Percentiles rank a stretch among this genome's conserved stretches.
phyloP scores from a whole-genome alignment of 2,888 invertebrate species.

The Cryptocephalus primarius region DNA sequence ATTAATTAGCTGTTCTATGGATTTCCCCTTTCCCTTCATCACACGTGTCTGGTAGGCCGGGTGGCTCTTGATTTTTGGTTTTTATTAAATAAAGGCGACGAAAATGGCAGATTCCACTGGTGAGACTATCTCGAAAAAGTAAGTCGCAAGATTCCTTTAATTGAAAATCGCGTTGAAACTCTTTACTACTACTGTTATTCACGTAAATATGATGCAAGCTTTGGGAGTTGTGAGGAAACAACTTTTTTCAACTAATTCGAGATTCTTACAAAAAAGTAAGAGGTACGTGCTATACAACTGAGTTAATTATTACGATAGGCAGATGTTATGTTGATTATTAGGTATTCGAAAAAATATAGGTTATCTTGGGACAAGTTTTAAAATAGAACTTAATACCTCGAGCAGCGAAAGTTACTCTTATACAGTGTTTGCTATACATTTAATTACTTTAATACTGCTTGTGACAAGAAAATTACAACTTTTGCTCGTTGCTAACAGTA shows the following conservation, averaged over 20 bases:
- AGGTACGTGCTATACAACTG: slow-evolving; percentile 18
- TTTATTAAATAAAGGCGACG: background rate
- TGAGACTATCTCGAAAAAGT: slow-evolving; percentile 29
- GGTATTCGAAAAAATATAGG: too few relatives aligned
- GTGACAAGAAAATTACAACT: background rate
- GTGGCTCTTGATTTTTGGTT: background rate
- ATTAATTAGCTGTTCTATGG: too few relatives aligned
- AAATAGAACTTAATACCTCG: too few relatives aligned
- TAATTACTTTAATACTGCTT: too few relatives aligned
- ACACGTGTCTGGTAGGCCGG: slow-evolving; percentile 2
- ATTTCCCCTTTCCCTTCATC: too few relatives aligned
- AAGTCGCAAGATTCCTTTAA: slow-evolving; percentile 15
- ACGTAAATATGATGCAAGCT: slow-evolving; percentile 20
- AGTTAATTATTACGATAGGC: too few relatives aligned
- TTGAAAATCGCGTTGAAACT: too few relatives aligned
- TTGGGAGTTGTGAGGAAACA: slow-evolving; percentile 11
- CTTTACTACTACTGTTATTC: too few relatives aligned
- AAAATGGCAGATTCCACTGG: slow-evolving; percentile 22
- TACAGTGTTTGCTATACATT: too few relatives aligned
- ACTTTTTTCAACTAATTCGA: slow-evolving; percentile 12
- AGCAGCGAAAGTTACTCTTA: too few relatives aligned
- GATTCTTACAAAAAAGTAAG: slow-evolving; percentile 21
- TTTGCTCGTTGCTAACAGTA: background rate
- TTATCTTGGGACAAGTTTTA: too few relatives aligned
- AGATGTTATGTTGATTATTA: too few relatives aligned